Evolutionary conservation across 2,888 invertebrate genomes (phyloP), one percentile per base, ranked within the genome.

Genomic region (Trachelus troglodyta): DNA sequence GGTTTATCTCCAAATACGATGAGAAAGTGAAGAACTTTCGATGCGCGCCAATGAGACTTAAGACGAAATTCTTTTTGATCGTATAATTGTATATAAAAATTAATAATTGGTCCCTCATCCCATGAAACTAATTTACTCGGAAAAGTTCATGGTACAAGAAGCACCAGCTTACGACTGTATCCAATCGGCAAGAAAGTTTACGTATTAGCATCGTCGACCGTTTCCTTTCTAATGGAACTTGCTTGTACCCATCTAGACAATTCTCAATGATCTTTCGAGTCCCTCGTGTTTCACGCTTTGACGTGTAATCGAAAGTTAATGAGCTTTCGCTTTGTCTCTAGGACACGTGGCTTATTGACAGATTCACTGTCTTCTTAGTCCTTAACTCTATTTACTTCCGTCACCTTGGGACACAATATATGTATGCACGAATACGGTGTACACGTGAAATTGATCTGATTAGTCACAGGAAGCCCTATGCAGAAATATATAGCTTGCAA

Each of bases 381-480:
- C 15, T 56, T 56, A 23, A 56, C 15, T 56, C 2, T 23, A 56
- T 56, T 56, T 56, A 9, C 56, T 56, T 56, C 23, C 23, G 9
- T 56, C 23, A 56, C 56, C 56, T 56, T 56, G 56, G 56, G 23
- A 15, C 15, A 15, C 37, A 37, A 12, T 37, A 15, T 56, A 56
- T 23, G 4, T 30, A 76, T 69, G 34, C 34, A 68, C 30, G 30
- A 11, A 11, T 69, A 69, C 69, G 34, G 11, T 69, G 33, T 76
- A 76, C 34, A 30, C 75, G 31, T 71, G 71, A 33, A 71, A 71
- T 71, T 71, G 71, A 89, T 90, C 88, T 88, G 84, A 90, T 90
- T 90, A 90, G 87, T 73, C 85, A 85, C 78, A 83, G 82, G 90
- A 90, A 90, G 89, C 90, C 90, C 82, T 87, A 87, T 82, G 81